phyloP scores from a whole-genome alignment of 2,888 invertebrate species.

The Diarsia brunnea region DNA sequence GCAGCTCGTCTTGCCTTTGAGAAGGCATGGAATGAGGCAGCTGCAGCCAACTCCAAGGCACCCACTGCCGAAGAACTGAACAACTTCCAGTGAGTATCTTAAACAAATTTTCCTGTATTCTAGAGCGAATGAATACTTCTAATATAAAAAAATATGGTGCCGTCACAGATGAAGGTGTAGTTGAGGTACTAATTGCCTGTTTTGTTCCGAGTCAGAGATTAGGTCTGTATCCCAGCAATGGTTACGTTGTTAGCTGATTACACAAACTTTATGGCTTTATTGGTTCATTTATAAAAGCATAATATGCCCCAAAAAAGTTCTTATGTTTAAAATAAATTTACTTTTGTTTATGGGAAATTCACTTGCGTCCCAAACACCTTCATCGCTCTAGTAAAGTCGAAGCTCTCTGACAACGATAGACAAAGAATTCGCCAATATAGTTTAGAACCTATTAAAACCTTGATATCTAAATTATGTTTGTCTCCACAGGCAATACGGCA shows the following conservation, averaged over 20 bases:
- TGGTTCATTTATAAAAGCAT: too few relatives aligned
- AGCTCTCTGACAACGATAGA: neutral
- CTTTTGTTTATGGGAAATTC: neutral
- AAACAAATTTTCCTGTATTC: neutral
- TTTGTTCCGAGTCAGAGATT: neutral
- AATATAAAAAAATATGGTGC: neutral
- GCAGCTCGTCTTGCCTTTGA: conserved; percentile 93
- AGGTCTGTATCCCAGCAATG: neutral
- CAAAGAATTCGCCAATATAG: neutral
- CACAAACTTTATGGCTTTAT: too few relatives aligned
- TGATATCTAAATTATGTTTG: neutral
- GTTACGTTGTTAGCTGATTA: too few relatives aligned
- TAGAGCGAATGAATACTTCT: neutral
- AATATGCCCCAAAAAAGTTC: too few relatives aligned
- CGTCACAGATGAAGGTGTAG: neutral
- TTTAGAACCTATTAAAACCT: neutral
- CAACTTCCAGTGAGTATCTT: conserved; percentile 22
- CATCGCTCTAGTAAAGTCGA: neutral
- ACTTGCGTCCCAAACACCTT: neutral
- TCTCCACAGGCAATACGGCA: conserved; percentile 48
- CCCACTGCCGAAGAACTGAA: conserved; percentile 49
- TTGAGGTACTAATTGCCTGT: neutral
- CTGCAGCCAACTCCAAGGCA: conserved; percentile 82
- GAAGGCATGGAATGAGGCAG: conserved; percentile 92
- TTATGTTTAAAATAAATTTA: neutral